These are phyloP conservation scores for Salvelinus fontinalis DNA, from an alignment of 2,113 vertebrate species.

Conservation along the genomic window DNA sequence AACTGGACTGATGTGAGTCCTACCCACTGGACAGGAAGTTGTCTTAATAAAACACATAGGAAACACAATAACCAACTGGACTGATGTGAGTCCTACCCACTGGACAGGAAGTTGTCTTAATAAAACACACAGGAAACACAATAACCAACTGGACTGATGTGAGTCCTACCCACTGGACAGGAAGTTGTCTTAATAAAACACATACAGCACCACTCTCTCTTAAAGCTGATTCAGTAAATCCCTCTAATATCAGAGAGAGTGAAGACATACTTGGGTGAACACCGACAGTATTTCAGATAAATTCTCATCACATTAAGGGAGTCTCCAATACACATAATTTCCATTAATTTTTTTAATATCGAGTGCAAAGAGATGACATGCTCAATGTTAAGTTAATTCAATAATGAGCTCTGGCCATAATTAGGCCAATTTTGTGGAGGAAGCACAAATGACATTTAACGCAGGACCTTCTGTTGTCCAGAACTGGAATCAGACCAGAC, in stretches of 20 bases:
- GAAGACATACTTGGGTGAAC: slow-evolving; percentile 1
- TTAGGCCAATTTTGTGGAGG: slow-evolving; percentile 51
- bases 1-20: too few relatives aligned
- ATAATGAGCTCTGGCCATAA: slow-evolving; percentile 49
- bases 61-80: background rate
- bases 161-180: too few relatives aligned
- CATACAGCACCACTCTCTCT: background rate
- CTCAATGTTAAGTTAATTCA: slow-evolving; percentile 44
- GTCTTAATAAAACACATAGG: too few relatives aligned
- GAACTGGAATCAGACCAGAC: slow-evolving; percentile 36
- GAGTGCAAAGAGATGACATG: slow-evolving; percentile 34
- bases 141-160: too few relatives aligned
- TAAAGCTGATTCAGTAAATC: background rate
- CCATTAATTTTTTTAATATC: slow-evolving; percentile 33
- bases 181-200: too few relatives aligned
- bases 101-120: background rate
- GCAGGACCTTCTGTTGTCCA: slow-evolving; percentile 19
- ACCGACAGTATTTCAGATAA: slow-evolving; percentile 31
- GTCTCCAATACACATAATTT: slow-evolving; percentile 22
- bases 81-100: background rate
- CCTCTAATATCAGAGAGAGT: slow-evolving; percentile 1
- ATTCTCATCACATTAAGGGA: slow-evolving; percentile 44
- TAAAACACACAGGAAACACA: too few relatives aligned
- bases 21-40: too few relatives aligned
- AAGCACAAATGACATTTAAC: slow-evolving; percentile 51